These are phyloP conservation scores for Butorides virescens DNA, from an alignment of 2,113 vertebrate genomes.

Conservation along the genomic window DNA sequence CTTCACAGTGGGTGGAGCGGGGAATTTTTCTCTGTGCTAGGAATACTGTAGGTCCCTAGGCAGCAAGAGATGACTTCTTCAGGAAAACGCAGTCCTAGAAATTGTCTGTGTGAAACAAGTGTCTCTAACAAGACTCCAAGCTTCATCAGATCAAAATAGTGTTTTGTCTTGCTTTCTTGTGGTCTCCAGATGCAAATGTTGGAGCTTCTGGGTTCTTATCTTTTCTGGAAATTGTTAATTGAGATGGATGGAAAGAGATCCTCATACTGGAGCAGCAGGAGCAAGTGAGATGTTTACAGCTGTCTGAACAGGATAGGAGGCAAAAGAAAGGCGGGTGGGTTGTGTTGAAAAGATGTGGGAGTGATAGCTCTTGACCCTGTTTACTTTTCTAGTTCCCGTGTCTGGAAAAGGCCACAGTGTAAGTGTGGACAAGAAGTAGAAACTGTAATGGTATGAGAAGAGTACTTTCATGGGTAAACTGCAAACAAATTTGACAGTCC, in stretches of 20 bases:
- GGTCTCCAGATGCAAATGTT: not conserved
- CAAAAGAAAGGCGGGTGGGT: not conserved
- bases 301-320: not conserved
- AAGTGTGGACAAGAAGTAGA: not conserved
- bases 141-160: not conserved
- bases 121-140: not conserved
- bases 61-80: not conserved
- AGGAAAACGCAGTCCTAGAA: rapidly evolving
- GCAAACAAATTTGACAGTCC: not conserved
- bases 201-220: not conserved
- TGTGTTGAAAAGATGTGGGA: not conserved
- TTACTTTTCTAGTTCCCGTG: not conserved
- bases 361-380: not conserved
- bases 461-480: not conserved
- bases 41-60: not conserved
- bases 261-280: not conserved
- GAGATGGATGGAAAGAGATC: not conserved
- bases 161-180: not conserved
- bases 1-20: not conserved
- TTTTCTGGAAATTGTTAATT: not conserved
- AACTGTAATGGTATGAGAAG: not conserved
- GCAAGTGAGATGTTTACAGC: not conserved
- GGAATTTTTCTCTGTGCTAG: not conserved
- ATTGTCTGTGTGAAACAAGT: not conserved
- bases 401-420: not conserved